Evolutionary conservation across 2,113 vertebrate genomes (phyloP).

Genomic region (Rhinogobius similis): DNA sequence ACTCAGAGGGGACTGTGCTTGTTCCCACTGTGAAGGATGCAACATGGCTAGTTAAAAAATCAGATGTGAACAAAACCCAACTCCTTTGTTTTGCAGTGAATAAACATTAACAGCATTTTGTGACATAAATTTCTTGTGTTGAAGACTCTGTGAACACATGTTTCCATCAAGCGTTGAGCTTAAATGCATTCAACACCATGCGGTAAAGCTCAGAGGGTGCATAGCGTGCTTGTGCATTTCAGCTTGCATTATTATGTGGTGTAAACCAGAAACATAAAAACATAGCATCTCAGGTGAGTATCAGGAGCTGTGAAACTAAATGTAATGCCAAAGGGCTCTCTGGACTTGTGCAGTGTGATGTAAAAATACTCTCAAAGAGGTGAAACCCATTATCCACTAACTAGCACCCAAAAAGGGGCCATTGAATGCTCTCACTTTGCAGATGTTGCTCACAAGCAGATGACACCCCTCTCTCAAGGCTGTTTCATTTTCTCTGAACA

Average conservation of each 20-base stretch:
- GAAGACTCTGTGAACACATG: conserved; percentile 12
- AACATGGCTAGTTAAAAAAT: too few relatives aligned
- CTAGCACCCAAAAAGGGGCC: conserved; percentile 60
- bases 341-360: conserved; percentile 25
- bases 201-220: background rate
- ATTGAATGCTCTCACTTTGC: conserved; percentile 49
- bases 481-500: background rate
- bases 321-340: conserved; percentile 28
- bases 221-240: conserved; percentile 23
- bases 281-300: conserved; percentile 3
- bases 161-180: background rate
- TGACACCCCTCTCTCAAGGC: conserved; percentile 24
- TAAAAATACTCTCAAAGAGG: conserved; percentile 51
- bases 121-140: background rate
- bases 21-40: too few relatives aligned
- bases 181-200: conserved; percentile 2
- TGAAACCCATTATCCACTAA: conserved; percentile 69
- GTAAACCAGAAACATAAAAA: conserved; percentile 10
- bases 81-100: too few relatives aligned
- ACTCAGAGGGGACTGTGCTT: too few relatives aligned
- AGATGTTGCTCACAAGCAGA: conserved; percentile 45
- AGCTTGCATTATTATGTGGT: conserved; percentile 14
- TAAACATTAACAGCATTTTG: background rate
- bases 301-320: conserved; percentile 44
- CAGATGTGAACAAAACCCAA: too few relatives aligned